Conservation (phyloP, 2,113 vertebrate species). For the Xenus cinereus region DNA sequence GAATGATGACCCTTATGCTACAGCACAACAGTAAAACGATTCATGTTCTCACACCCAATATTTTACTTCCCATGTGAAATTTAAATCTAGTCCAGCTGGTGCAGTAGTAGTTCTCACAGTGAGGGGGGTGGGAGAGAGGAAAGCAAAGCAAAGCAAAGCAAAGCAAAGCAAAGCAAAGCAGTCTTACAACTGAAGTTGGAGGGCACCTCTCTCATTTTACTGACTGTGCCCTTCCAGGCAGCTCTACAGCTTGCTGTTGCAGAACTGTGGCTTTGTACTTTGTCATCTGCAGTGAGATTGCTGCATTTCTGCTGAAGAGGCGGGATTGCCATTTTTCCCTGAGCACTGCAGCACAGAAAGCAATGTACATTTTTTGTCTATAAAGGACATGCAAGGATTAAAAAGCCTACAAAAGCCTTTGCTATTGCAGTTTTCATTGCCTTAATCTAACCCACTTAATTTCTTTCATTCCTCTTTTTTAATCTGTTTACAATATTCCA, state of each 20-base stretch:
- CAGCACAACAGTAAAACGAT: background rate
- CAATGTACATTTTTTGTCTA: background rate
- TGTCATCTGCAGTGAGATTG: background rate
- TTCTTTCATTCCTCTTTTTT: background rate
- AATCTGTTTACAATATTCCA: background rate
- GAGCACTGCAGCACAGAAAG: background rate
- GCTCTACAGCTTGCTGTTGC: background rate
- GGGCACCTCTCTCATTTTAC: background rate
- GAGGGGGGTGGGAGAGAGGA: background rate
- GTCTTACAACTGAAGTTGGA: background rate
- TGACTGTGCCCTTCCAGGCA: background rate
- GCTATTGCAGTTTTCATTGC: background rate
- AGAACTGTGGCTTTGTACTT: background rate
- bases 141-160: background rate
- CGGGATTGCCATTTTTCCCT: background rate
- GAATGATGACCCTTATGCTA: background rate
- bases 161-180: background rate
- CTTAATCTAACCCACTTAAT: background rate
- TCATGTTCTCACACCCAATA: background rate
- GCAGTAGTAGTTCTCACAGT: background rate
- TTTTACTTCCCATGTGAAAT: background rate
- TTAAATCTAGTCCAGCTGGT: slow-evolving; percentile 7
- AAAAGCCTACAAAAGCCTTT: background rate
- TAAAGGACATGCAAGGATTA: background rate
- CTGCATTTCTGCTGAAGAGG: background rate